A percentile compares a stretch with the other conserved stretches of the same genome.
phyloP scores from a whole-genome alignment of 2,797 vertebrate genomes.

The Eptatretus atami region DNA sequence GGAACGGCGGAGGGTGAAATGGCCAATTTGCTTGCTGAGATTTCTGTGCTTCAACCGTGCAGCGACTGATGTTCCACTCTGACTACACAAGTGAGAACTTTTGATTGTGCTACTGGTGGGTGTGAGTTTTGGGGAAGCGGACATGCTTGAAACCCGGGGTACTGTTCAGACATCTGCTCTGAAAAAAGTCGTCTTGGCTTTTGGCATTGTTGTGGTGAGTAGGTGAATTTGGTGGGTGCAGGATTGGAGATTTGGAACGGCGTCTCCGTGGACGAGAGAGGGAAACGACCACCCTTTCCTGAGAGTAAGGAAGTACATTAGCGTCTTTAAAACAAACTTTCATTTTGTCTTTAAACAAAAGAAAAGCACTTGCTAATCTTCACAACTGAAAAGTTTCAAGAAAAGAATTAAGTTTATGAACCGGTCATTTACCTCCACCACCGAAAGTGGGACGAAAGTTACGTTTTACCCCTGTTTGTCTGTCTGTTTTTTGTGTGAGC shows the following conservation, averaged over 20 bases:
- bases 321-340: no score
- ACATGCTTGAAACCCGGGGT: slow-evolving; percentile 13
- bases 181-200: slow-evolving; percentile 23
- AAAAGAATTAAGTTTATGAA: no score
- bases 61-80: neutral
- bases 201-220: slow-evolving; percentile 26
- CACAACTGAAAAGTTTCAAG: no score
- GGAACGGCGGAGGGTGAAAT: no score
- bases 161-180: slow-evolving; percentile 21
- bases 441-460: no score
- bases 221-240: slow-evolving; percentile 65
- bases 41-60: neutral
- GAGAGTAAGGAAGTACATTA: neutral
- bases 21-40: neutral
- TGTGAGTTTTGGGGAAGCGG: slow-evolving; percentile 10
- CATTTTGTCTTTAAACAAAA: no score
- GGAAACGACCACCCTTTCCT: neutral
- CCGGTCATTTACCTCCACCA: no score
- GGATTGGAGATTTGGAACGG: slow-evolving; percentile 69
- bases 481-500: no score
- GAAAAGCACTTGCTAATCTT: no score
- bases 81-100: no score
- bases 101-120: no score
- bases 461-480: no score
- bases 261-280: slow-evolving; percentile 36